Conservation (phyloP, 2,797 vertebrate species). For the Sebastes steindachneri region DNA sequence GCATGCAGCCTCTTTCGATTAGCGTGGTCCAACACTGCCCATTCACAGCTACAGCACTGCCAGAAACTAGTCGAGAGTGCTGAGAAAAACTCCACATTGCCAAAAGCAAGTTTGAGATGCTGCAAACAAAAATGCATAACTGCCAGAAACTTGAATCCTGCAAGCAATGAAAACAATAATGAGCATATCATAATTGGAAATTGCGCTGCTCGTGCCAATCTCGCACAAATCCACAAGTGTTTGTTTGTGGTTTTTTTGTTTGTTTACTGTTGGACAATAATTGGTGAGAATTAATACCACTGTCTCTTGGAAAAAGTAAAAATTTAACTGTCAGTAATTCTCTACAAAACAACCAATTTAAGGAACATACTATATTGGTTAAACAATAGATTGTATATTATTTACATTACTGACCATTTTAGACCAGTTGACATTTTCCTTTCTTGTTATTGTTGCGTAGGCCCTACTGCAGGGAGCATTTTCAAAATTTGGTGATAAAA, state of each 20-base stretch:
- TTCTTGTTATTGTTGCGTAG: not conserved
- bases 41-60: constrained; percentile 43
- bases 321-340: not conserved
- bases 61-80: constrained; percentile 55
- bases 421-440: not conserved
- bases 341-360: not conserved
- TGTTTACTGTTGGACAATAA: constrained; percentile 36
- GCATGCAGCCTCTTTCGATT: constrained; percentile 63
- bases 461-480: not conserved
- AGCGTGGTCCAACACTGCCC: constrained; percentile 50
- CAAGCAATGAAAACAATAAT: constrained; percentile 32
- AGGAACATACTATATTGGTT: not conserved
- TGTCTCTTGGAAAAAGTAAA: constrained; percentile 10
- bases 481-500: not conserved
- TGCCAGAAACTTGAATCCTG: constrained; percentile 35
- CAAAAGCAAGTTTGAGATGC: constrained; percentile 63
- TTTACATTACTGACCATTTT: not conserved
- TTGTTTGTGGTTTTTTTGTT: constrained; percentile 9
- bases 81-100: constrained; percentile 41
- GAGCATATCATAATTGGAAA: not conserved
- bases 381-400: not conserved
- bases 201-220: not conserved
- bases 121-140: constrained; percentile 34
- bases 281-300: constrained; percentile 3
- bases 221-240: not conserved